Evolutionary conservation across 2,113 vertebrate species (phyloP).

Genomic region (Ophthalmolycus amberensis): DNA sequence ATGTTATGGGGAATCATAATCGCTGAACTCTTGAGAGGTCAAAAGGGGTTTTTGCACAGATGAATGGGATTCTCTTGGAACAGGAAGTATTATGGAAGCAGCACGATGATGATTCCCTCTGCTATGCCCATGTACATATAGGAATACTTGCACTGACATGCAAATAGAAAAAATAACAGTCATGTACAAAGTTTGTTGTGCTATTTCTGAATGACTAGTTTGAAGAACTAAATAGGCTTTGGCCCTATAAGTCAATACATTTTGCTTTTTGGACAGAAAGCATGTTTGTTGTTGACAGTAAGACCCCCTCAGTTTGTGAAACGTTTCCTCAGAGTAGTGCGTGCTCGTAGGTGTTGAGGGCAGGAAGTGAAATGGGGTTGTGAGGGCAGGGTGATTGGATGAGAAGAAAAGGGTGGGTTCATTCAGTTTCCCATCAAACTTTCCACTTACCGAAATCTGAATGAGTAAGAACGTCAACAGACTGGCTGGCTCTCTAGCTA

Average conservation of each 20-base stretch:
- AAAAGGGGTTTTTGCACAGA: conserved; percentile 26
- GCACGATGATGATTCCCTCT: conserved; percentile 13
- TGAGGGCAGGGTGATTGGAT: conserved; percentile 52
- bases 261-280: conserved; percentile 25
- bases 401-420: conserved; percentile 58
- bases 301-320: conserved; percentile 46
- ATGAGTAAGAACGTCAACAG: conserved; percentile 53
- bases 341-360: conserved; percentile 55
- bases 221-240: conserved; percentile 15
- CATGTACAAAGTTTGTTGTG: neutral
- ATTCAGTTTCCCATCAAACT: conserved; percentile 66
- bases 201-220: conserved; percentile 2
- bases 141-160: conserved; percentile 4
- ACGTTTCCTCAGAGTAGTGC: conserved; percentile 49
- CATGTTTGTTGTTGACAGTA: conserved; percentile 46
- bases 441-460: conserved; percentile 73
- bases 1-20: conserved; percentile 18
- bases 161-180: conserved; percentile 28
- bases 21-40: conserved; percentile 26
- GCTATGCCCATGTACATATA: conserved; percentile 21
- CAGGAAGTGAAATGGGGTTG: conserved; percentile 54
- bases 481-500: conserved; percentile 43
- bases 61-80: conserved; percentile 39
- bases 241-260: conserved; percentile 45
- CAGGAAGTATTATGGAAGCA: conserved; percentile 33